phyloP scores from a whole-genome alignment of 2,888 invertebrate species.

The Antheraea assamensis region DNA sequence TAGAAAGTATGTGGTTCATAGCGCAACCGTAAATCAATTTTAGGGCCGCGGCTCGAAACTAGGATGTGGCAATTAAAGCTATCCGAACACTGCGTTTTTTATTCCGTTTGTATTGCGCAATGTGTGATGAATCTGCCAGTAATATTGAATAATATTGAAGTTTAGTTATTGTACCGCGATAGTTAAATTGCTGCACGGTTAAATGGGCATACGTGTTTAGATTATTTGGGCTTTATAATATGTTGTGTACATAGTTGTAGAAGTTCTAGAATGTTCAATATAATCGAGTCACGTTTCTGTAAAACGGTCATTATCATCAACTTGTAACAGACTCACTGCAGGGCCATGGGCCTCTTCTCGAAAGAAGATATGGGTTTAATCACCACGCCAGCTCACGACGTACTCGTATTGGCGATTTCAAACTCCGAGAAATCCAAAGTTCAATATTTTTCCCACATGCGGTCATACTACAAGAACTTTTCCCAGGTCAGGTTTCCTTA shows the following conservation, averaged over 20 bases:
- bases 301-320: background rate
- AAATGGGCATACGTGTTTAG: background rate
- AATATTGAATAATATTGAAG: background rate
- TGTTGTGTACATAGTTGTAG: background rate
- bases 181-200: background rate
- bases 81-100: slow-evolving; percentile 24
- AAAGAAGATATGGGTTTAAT: no score
- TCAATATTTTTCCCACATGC: no score
- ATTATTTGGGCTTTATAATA: background rate
- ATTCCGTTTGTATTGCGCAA: slow-evolving; percentile 16
- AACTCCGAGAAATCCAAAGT: no score
- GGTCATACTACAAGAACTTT: no score
- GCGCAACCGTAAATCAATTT: slow-evolving; percentile 26
- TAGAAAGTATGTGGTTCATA: background rate
- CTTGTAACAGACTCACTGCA: no score
- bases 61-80: slow-evolving; percentile 28
- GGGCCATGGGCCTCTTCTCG: no score
- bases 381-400: no score
- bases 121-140: background rate
- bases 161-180: slow-evolving; percentile 1
- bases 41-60: slow-evolving; percentile 18
- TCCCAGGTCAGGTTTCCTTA: no score
- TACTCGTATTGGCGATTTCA: no score
- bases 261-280: background rate
- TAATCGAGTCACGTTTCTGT: background rate